Evolutionary conservation across 1,140 invertebrate genomes (phyloP), one percentile per base, ranked within the genome.

Genomic region (Drosophila santomea): DNA sequence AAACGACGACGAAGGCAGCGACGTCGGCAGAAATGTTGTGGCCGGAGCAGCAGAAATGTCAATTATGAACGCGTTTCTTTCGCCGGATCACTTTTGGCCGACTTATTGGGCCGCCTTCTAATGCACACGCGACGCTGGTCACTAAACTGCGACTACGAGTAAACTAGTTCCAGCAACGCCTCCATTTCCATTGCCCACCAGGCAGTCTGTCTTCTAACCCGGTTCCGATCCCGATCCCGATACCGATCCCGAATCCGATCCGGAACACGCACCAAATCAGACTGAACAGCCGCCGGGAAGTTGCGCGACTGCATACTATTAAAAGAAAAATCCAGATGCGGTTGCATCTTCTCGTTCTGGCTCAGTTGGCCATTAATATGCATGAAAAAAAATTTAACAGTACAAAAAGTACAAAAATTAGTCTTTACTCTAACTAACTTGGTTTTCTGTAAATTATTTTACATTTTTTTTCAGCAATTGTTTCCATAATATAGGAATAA

Each of bases 121-220:
- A 80, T 84, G 81, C 54, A 63, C 48, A 60, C 38, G 38, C 75
- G 38, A 71, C 25, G 50, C 25, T 20, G 68, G 60, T 45, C 39
- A 64, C 71, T 28, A 36, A n/a, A 25, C 57, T 20, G 2, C 20
- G 20, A 25, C 57, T 20, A 20, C 20, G 20, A 20, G 20, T 62
- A 88, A 88, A 88, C 83, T 88, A 77, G 83, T 88, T 88, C 50
- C 56, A 56, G 64, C 55, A 82, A 66, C 77, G 75, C 74, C 68
- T 63, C 25, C 68, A 48, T 75, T 44, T 15, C 55, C 39, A 54
- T 15, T 62, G 72, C 55, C 45, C 45, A 66, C 73, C 61, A 67
- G 60, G 54, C 72, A 32, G 58, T 35, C 55, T 6, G 61, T 60
- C 43, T 17, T 62, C 43, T 11, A 45, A 45, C 41, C 60, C 38